phyloP scores from a whole-genome alignment of 2,888 invertebrate species.

The Pachymerium ferrugineum region DNA sequence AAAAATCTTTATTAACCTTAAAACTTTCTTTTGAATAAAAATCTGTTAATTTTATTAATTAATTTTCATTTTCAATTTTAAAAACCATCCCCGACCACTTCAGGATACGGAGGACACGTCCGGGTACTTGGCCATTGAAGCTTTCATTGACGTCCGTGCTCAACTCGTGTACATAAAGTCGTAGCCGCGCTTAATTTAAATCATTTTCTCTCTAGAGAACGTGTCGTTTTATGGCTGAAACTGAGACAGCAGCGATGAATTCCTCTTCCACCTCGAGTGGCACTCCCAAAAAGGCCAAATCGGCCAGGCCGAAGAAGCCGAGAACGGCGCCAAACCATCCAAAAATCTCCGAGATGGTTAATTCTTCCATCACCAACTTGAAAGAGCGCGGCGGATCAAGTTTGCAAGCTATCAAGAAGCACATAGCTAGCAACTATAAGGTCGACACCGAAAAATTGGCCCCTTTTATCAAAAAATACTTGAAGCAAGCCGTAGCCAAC shows the following conservation, averaged over 20 bases:
- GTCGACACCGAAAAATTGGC: slow-evolving; percentile 57
- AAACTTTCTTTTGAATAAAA: too few species aligned
- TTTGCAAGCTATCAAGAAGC: slow-evolving; percentile 58
- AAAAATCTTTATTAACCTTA: too few species aligned
- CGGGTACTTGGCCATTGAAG: not conserved
- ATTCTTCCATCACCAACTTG: slow-evolving; percentile 49
- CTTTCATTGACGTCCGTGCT: not conserved
- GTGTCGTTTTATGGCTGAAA: slow-evolving; percentile 36
- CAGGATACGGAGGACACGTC: not conserved
- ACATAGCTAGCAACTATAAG: slow-evolving; percentile 57
- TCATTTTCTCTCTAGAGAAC: not conserved
- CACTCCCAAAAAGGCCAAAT: slow-evolving; percentile 38
- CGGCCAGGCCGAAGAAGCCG: slow-evolving; percentile 37
- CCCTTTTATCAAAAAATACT: slow-evolving; percentile 57
- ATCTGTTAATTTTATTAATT: too few species aligned
- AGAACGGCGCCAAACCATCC: slow-evolving; percentile 49
- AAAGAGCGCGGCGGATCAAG: slow-evolving; percentile 57
- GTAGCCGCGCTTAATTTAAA: not conserved
- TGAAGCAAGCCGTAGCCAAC: slow-evolving; percentile 55
- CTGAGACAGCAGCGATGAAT: slow-evolving; percentile 32
- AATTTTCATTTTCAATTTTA: too few species aligned
- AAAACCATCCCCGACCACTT: too few species aligned
- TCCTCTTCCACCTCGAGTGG: slow-evolving; percentile 33
- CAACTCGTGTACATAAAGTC: not conserved
- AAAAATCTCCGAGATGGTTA: slow-evolving; percentile 56